A percentile compares a stretch with the other conserved stretches of the same genome.
Evolutionary conservation across 2,888 invertebrate genomes (phyloP).

Genomic region (Epistrophella euchroma): DNA sequence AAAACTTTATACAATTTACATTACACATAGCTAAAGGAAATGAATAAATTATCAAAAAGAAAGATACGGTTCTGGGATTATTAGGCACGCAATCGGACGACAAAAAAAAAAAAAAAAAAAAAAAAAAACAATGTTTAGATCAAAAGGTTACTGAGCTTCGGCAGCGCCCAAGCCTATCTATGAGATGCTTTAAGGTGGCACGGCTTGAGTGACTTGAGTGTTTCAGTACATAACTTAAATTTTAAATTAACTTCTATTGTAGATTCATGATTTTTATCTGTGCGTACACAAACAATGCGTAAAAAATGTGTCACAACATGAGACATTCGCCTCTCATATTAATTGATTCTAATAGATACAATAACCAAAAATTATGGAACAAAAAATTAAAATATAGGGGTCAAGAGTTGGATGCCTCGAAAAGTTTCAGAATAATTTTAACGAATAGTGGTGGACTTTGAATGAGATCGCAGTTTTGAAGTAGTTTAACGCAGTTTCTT

Average conservation of each 20-base stretch:
- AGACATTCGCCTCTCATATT: conserved; percentile 34
- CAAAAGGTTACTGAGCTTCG: conserved; percentile 69
- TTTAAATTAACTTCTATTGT: conserved; percentile 65
- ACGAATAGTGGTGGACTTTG: not conserved
- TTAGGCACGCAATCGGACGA: conserved; percentile 56
- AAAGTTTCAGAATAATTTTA: conserved; percentile 3
- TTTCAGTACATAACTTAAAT: conserved; percentile 42
- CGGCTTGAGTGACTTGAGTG: not conserved
- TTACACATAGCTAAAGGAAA: conserved; percentile 47
- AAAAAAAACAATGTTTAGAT: conserved; percentile 19
- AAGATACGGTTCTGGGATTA: conserved; percentile 56
- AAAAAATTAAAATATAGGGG: conserved; percentile 28
- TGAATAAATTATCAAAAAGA: conserved; percentile 67
- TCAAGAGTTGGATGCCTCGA: conserved; percentile 42
- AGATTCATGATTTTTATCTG: conserved; percentile 67
- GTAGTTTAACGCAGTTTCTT: not conserved
- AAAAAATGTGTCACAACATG: conserved; percentile 71
- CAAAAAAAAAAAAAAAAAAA: conserved; percentile 24
- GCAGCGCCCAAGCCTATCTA: not conserved
- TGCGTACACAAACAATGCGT: conserved; percentile 57
- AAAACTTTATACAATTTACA: not conserved
- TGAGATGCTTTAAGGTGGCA: not conserved
- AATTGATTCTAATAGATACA: conserved; percentile 71
- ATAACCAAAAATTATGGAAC: conserved; percentile 7
- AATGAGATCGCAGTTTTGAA: not conserved